phyloP scores from a whole-genome alignment of 1,140 invertebrate genomes.

The Drosophila melanica region DNA sequence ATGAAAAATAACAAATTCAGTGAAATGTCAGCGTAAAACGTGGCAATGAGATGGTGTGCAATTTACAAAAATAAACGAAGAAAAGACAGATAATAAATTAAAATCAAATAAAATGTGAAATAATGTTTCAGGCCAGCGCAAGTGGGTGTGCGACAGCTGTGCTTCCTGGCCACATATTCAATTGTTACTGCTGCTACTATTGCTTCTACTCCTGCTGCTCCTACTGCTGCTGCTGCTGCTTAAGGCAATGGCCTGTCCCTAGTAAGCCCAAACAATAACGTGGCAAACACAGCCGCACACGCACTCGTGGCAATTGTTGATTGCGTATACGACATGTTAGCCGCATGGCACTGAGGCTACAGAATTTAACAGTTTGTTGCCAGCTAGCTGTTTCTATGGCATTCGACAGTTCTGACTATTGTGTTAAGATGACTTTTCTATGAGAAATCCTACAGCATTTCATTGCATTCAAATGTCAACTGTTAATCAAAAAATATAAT shows the following conservation, averaged over 20 bases:
- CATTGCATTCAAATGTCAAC: neutral
- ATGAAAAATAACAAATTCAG: conserved; percentile 35
- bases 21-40: conserved; percentile 25
- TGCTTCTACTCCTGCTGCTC: conserved; percentile 15
- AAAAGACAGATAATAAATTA: conserved; percentile 37
- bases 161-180: conserved; percentile 1
- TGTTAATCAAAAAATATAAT: neutral
- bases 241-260: neutral
- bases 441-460: conserved; percentile 3
- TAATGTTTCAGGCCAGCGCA: conserved; percentile 2
- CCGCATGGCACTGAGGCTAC: neutral
- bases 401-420: neutral
- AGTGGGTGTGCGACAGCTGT: conserved; percentile 21
- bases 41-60: conserved; percentile 17
- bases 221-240: conserved; percentile 8
- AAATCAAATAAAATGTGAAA: conserved; percentile 43
- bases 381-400: conserved; percentile 8
- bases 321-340: conserved; percentile 44
- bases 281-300: conserved; percentile 7
- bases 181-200: conserved; percentile 21
- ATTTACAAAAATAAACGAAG: conserved; percentile 5
- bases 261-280: neutral
- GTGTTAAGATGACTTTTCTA: neutral
- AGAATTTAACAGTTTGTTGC: conserved; percentile 16
- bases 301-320: neutral